Evolutionary conservation across 2,888 invertebrate genomes (phyloP).

Genomic region (Andrena marginata): DNA sequence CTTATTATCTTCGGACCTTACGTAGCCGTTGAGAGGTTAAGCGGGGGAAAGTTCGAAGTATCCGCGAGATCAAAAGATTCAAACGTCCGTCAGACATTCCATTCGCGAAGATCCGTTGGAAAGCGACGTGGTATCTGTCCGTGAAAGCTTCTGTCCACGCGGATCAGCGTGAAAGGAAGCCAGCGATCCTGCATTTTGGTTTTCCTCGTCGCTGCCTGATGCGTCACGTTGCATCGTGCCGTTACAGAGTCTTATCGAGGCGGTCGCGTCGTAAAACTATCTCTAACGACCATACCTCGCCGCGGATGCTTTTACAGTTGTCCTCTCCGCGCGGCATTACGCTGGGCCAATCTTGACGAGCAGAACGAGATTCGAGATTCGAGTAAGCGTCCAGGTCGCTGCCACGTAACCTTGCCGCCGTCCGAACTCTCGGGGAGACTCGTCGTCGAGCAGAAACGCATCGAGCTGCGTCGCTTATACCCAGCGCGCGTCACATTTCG

Average conservation of each 20-base stretch:
- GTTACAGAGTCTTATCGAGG: slow-evolving; percentile 55
- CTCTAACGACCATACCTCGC: slow-evolving; percentile 56
- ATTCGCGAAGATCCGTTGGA: background rate
- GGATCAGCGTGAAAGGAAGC: slow-evolving; percentile 20
- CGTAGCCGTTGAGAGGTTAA: background rate
- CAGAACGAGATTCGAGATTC: slow-evolving; percentile 26
- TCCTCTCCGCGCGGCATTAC: slow-evolving; percentile 37
- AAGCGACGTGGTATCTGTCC: background rate
- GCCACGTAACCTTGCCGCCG: background rate
- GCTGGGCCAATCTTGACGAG: slow-evolving; percentile 45
- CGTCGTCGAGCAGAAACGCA: background rate
- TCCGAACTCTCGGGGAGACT: slow-evolving; percentile 3
- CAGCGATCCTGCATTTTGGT: slow-evolving; percentile 22
- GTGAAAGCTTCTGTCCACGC: background rate
- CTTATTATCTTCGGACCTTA: no score
- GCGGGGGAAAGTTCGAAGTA: background rate
- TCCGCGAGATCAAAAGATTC: background rate
- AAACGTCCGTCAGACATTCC: background rate
- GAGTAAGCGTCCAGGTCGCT: background rate
- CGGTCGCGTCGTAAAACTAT: slow-evolving; percentile 66
- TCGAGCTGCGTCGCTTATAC: slow-evolving; percentile 6
- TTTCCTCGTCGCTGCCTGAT: slow-evolving; percentile 4
- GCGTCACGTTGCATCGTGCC: slow-evolving; percentile 41
- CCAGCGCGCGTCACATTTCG: slow-evolving; percentile 26
- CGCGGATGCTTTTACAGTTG: slow-evolving; percentile 62